These are phyloP conservation scores for Globodera rostochiensis DNA, from an alignment of 1,140 invertebrate species.

Conservation along the genomic window DNA sequence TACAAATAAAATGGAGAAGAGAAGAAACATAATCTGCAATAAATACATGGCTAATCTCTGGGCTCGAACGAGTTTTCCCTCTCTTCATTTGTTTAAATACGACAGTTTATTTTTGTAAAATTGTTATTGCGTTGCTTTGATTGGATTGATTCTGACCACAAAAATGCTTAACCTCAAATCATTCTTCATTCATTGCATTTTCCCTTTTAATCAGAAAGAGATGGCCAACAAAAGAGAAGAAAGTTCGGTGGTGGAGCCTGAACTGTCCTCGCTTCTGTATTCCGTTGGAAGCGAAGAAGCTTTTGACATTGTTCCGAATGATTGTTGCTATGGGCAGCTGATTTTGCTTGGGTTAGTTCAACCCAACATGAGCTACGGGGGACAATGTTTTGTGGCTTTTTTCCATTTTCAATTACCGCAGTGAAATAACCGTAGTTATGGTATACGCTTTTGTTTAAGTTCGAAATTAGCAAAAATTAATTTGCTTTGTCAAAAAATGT, in stretches of 20 bases:
- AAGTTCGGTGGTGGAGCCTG: not conserved
- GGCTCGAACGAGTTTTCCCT: not conserved
- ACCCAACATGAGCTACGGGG: not conserved
- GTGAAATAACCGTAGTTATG: too few relatives aligned
- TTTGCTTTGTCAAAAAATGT: too few relatives aligned
- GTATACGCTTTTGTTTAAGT: too few relatives aligned
- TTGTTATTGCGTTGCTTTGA: not conserved
- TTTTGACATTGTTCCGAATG: not conserved
- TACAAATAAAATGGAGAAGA: conserved; percentile 1
- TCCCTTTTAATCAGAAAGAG: not conserved
- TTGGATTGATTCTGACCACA: not conserved
- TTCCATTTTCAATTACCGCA: too few relatives aligned
- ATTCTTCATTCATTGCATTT: not conserved
- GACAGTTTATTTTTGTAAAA: not conserved
- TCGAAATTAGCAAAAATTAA: too few relatives aligned
- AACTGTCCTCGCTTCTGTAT: not conserved
- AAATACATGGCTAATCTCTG: too few relatives aligned
- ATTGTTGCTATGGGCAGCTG: conserved; percentile 37
- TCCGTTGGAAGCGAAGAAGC: conserved; percentile 6
- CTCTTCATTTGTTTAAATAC: not conserved
- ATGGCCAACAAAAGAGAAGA: not conserved
- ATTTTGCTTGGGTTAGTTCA: conserved; percentile 37
- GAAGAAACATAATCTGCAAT: too few relatives aligned
- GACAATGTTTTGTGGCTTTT: too few relatives aligned
- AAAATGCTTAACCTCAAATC: not conserved